Base-by-base conservation (phyloP, 2,797 vertebrate species). In the Oceanodroma leucorhoa region DNA sequence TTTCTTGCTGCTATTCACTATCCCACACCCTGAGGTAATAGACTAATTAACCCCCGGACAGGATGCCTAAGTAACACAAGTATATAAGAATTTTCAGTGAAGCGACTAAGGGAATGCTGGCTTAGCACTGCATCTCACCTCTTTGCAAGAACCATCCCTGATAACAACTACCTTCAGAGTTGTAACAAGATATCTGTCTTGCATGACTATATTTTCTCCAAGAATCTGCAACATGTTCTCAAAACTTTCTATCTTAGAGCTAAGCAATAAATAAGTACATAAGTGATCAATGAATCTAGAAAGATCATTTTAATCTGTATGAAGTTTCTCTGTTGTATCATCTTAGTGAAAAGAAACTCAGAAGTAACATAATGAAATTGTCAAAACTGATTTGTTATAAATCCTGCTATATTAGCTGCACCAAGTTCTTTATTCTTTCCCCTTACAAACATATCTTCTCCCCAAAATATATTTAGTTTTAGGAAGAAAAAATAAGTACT, bases 41-140 rank as follows among this genome's bases (percentile, higher is more conserved):
- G 15, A 10, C 4, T 36, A 62, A 51, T n/a, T 40, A 43, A 46
- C 8, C 10, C 24, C 9, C 26, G 30, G 54, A 16, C 23, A 62
- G 51, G 22, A 51, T 48, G 24, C 46, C 66, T 64, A 54, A 66
- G 24, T 43, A 1, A 73, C 17, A 1, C 29, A 55, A 17, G 14
- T 10, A 11, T 1, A 2, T 3, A 2, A 7, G 14, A 79, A n/a
- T 10, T 32, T 67, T 2, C 40, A 13, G 26, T 6, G 61, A 6
- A 30, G 64, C 1, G 7, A 40, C 27, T 29, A 19, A 32, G 36
- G 26, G 16, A 87, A 36, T 6, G 6, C 43, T 81, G 51, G n/a
- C 60, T 69, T 10, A 34, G 53, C 64, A 12, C 50, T 22, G 18
- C 24, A 5, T 19, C 23, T 45, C 2, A 1, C 16, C 30, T 40